Conservation (phyloP, 2,797 vertebrate species). For the Mallotus villosus region DNA sequence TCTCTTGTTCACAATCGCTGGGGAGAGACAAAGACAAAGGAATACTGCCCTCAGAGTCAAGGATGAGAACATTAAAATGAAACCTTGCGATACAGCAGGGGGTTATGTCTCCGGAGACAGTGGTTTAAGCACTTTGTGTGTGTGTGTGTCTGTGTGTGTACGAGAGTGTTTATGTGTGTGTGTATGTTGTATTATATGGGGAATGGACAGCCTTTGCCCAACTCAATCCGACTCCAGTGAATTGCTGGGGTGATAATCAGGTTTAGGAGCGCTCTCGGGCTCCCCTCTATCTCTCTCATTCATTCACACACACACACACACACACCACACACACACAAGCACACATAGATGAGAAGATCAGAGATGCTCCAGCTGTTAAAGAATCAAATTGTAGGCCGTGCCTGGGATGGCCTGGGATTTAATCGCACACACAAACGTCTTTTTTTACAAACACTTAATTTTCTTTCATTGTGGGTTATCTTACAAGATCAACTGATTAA, state of each 20-base stretch:
- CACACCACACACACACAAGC: conserved; percentile 3
- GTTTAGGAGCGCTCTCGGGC: not conserved
- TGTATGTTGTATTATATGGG: not conserved
- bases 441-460: too few relatives aligned
- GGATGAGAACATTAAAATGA: conserved; percentile 25
- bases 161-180: not conserved
- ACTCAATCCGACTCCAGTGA: too few relatives aligned
- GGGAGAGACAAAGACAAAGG: conserved; percentile 10
- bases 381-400: not conserved
- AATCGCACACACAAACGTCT: not conserved
- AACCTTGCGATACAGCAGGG: conserved; percentile 19
- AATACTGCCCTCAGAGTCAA: conserved; percentile 6
- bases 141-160: conserved; percentile 35
- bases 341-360: conserved; percentile 16
- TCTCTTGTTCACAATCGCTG: not conserved
- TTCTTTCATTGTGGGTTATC: not conserved
- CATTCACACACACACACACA: not conserved
- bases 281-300: not conserved
- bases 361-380: not conserved
- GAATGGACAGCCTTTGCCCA: too few relatives aligned
- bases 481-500: not conserved
- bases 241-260: not conserved
- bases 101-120: not conserved
- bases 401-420: not conserved
- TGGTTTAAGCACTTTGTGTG: not conserved